Evolutionary conservation across 2,113 vertebrate genomes (phyloP).

Genomic region (Siphamia tubifer): DNA sequence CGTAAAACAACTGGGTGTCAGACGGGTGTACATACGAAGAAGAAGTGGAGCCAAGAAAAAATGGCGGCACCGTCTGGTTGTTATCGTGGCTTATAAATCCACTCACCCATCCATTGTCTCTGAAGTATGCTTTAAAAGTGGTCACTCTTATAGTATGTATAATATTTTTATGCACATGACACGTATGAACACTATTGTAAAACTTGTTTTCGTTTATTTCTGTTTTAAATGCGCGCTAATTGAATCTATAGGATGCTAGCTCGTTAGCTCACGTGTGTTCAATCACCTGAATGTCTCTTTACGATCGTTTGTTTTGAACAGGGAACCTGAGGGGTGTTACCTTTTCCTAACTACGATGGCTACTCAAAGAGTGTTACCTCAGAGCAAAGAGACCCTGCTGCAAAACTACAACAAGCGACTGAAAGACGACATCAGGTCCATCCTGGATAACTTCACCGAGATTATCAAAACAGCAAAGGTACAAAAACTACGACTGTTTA

Average conservation of each 20-base stretch:
- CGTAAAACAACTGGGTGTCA: too few species aligned
- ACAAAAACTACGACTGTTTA: too few species aligned
- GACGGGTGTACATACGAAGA: background rate
- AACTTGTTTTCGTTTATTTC: background rate
- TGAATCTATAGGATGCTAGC: constrained; percentile 28
- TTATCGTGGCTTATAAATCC: background rate
- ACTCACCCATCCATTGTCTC: background rate
- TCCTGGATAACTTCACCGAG: constrained; percentile 96
- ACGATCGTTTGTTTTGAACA: background rate
- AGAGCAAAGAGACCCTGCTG: constrained; percentile 93
- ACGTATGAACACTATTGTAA: background rate
- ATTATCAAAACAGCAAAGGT: constrained; percentile 96
- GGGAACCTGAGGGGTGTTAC: background rate
- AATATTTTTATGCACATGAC: background rate
- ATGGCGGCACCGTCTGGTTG: too few species aligned
- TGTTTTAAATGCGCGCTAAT: background rate
- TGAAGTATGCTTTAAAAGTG: constrained; percentile 23
- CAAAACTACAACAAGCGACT: constrained; percentile 98
- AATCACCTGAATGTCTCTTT: background rate
- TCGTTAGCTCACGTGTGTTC: background rate
- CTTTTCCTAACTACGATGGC: constrained; percentile 77
- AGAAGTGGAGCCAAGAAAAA: background rate
- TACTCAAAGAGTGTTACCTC: constrained; percentile 86
- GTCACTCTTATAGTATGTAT: accelerated
- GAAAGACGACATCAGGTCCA: constrained; percentile 93